These are phyloP conservation scores for Microtus pennsylvanicus DNA, from an alignment of 2,113 vertebrate species.

Conservation along the genomic window DNA sequence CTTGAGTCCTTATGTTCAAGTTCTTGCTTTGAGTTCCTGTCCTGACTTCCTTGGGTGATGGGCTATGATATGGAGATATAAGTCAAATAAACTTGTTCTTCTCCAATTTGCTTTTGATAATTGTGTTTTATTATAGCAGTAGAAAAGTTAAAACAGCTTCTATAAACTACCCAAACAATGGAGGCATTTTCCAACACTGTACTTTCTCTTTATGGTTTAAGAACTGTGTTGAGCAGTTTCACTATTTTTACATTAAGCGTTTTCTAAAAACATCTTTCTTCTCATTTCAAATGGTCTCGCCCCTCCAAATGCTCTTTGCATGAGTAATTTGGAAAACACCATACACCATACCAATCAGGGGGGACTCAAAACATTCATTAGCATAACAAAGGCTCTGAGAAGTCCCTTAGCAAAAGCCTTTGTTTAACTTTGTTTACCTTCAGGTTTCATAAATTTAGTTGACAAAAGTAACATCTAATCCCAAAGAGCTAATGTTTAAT, in stretches of 20 bases:
- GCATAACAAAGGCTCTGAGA: constrained; percentile 47
- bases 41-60: neutral
- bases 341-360: neutral
- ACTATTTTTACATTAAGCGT: constrained; percentile 27
- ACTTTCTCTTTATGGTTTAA: constrained; percentile 50
- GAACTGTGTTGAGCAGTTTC: neutral
- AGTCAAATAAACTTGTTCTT: neutral
- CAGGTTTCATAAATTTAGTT: constrained; percentile 65
- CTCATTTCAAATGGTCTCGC: neutral
- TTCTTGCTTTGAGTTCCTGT: neutral
- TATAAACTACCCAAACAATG: neutral
- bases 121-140: neutral
- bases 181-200: constrained; percentile 8
- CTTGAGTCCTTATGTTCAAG: neutral
- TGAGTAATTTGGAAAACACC: constrained; percentile 40
- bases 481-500: constrained; percentile 70
- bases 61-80: neutral
- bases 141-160: neutral
- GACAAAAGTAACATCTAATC: constrained; percentile 74
- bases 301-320: neutral
- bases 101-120: neutral
- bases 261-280: constrained; percentile 24
- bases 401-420: constrained; percentile 50
- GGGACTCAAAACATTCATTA: constrained; percentile 36
- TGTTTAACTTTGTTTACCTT: constrained; percentile 64